Conservation (phyloP, 2,888 invertebrate species). For the Ectropis crepuscularia region DNA sequence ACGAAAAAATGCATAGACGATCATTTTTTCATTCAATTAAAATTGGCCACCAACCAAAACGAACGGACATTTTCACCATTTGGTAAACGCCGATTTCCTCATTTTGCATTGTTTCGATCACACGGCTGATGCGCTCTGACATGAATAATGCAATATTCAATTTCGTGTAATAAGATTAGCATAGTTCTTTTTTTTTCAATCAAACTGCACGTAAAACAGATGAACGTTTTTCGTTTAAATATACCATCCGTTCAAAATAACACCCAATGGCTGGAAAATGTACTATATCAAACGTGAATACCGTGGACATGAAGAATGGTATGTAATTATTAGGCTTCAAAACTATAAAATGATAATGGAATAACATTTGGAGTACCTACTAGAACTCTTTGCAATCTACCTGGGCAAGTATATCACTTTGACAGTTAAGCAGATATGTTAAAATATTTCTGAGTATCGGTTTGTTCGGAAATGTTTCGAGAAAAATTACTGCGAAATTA, state of each 20-base stretch:
- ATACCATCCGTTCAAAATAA: neutral
- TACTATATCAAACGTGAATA: too few species aligned
- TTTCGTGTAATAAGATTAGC: constrained; percentile 14
- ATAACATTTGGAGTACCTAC: too few species aligned
- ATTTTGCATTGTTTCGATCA: constrained; percentile 32
- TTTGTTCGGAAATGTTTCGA: too few species aligned
- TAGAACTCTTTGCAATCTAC: neutral
- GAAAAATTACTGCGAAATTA: too few species aligned
- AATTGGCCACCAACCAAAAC: constrained; percentile 79
- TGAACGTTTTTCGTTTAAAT: neutral
- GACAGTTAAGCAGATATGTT: too few species aligned
- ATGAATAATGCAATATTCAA: constrained; percentile 25
- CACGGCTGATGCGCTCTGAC: constrained; percentile 19
- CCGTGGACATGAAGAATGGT: too few species aligned
- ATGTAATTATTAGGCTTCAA: too few species aligned
- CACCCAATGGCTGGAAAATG: neutral
- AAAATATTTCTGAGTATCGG: too few species aligned
- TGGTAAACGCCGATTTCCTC: constrained; percentile 43
- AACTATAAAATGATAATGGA: too few species aligned
- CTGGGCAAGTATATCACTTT: neutral
- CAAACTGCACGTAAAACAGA: neutral
- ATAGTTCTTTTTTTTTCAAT: constrained; percentile 6
- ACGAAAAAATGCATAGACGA: constrained; percentile 84
- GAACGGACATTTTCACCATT: constrained; percentile 56
- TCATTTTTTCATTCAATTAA: constrained; percentile 85